Conservation (phyloP, 2,113 vertebrate species). For the Spea bombifrons region DNA sequence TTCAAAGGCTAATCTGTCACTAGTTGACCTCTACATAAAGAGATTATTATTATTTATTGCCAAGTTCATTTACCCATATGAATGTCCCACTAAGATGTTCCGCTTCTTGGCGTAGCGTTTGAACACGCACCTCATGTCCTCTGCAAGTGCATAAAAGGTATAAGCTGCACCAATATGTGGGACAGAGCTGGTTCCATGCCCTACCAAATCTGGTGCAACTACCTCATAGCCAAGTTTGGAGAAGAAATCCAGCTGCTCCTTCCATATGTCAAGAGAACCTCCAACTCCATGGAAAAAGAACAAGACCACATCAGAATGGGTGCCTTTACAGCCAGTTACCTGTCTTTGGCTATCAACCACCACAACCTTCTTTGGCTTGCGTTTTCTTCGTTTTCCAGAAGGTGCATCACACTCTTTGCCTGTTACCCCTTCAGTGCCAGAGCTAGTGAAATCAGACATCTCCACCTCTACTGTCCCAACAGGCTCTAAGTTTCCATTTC, state of each 20-base stretch:
- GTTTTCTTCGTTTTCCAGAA: conserved; percentile 55
- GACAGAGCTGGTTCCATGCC: conserved; percentile 85
- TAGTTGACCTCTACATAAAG: too few species aligned
- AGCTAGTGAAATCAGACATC: conserved; percentile 55
- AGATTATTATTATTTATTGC: too few species aligned
- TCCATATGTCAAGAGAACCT: conserved; percentile 92
- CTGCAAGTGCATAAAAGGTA: conserved; percentile 91
- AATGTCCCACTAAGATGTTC: conserved; percentile 91
- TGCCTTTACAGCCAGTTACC: conserved; percentile 84
- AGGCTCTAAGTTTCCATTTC: conserved; percentile 68
- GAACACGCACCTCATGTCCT: conserved; percentile 88
- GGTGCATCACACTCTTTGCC: conserved; percentile 49
- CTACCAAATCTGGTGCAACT: conserved; percentile 84
- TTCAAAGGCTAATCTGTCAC: too few species aligned
- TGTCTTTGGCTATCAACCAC: conserved; percentile 83
- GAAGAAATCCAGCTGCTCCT: conserved; percentile 90
- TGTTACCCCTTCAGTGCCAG: conserved; percentile 48
- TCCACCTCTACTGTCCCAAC: conserved; percentile 70
- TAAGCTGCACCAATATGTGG: conserved; percentile 86
- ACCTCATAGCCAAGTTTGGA: conserved; percentile 87
- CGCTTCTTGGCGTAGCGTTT: conserved; percentile 85
- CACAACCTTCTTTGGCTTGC: conserved; percentile 82
- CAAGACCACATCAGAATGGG: conserved; percentile 81
- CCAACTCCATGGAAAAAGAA: conserved; percentile 97
- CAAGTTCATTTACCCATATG: conserved; percentile 77